Base-by-base conservation (phyloP, 2,797 vertebrate genomes). In the Hydrophis major region DNA sequence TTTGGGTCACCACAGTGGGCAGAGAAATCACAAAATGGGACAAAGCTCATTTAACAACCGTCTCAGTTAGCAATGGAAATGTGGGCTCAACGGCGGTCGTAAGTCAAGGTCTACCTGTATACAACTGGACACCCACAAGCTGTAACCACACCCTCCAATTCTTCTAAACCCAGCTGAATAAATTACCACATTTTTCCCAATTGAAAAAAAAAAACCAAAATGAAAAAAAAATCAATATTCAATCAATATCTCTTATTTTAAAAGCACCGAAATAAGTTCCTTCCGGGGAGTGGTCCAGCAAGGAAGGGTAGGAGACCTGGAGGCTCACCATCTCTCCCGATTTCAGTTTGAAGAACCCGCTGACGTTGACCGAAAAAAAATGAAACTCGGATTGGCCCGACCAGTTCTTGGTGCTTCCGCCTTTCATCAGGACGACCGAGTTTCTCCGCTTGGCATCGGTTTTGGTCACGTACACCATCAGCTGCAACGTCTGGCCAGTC, bases 291-390 rank as follows among this genome's bases (percentile, higher is more conserved):
- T 96, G 98, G 97, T 99, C 99, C 96, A 99, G 94, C 94, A 99
- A 95, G 96, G 98, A 98, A 0, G 98, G 98, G 32, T 99, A 98
- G 92, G 99, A 99, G 56, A 99, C 99, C 20, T 98, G 98, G 61
- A 99, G 98, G 87, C 96, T 99, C 96, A 99, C 97, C 94, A 98
- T 97, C 92, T 99, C 99, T 0, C 98, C 98, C 0, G 97, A 96
- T 57, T 98, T 98, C 90, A 99, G 96, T 89, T 97, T 98, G 89
- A 99, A 98, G 90, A 98, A 98, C 0, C 99, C 98, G 94, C 99
- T 98, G 93, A 99, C 98, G 27, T 99, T 99, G 95, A 99, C 98
- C 89, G 99, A 99, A 97, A 99, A 99, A 98, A 99, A 99, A 97
- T 99, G 99, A 91, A 98, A 99, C 89, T 98, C 96, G 63, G 98